Conservation (phyloP, 2,113 vertebrate genomes). For the Penelope pileata region DNA sequence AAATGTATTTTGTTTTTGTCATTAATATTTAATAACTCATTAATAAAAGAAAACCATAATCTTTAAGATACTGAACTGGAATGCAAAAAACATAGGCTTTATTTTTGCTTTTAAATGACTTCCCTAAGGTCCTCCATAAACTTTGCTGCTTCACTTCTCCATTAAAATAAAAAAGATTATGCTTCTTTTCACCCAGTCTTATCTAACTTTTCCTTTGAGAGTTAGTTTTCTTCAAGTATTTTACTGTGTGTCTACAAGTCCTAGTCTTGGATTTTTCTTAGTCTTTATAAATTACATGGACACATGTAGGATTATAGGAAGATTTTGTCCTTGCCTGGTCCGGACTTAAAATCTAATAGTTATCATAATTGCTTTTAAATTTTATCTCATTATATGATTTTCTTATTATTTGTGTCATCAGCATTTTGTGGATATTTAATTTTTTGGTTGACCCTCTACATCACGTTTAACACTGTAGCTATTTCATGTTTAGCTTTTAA, state of each 20-base stretch:
- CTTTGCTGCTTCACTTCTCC: not conserved
- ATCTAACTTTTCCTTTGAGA: not conserved
- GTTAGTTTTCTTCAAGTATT: not conserved
- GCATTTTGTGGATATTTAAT: not conserved
- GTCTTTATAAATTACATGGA: not conserved
- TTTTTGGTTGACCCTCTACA: not conserved
- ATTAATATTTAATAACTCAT: not conserved
- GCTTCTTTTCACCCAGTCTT: not conserved
- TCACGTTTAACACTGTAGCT: not conserved
- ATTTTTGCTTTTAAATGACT: not conserved
- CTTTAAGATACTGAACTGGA: not conserved
- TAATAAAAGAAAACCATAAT: not conserved
- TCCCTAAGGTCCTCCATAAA: not conserved
- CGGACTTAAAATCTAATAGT: not conserved
- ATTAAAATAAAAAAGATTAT: not conserved
- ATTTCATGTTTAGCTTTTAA: not conserved
- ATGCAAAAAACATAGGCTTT: not conserved
- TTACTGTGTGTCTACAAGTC: not conserved
- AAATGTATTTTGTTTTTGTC: not conserved
- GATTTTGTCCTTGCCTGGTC: not conserved
- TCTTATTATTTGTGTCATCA: not conserved
- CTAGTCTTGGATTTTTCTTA: not conserved
- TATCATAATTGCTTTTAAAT: not conserved
- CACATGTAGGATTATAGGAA: not conserved
- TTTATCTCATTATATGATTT: not conserved